These are phyloP conservation scores for Hemicrepidius hirtus DNA, from an alignment of 2,888 invertebrate genomes.

Conservation along the genomic window DNA sequence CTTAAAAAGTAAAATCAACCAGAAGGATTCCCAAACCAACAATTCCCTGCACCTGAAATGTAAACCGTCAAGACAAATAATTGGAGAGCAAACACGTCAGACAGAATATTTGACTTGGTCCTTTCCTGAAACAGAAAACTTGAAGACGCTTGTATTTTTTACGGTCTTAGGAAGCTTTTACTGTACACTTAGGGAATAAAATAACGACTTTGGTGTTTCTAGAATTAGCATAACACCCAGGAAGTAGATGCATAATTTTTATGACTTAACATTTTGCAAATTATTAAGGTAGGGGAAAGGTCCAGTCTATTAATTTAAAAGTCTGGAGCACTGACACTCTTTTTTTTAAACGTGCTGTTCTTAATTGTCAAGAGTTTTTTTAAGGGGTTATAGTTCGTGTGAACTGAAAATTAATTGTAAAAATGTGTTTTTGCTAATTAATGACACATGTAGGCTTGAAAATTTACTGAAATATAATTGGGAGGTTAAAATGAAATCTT, in stretches of 20 bases:
- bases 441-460: not conserved
- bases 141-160: too few relatives aligned
- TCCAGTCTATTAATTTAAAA: not conserved
- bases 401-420: not conserved
- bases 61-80: slow-evolving; percentile 1
- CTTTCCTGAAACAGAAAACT: slow-evolving; percentile 1
- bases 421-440: not conserved
- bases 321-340: not conserved
- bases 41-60: not conserved
- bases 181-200: too few relatives aligned
- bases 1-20: too few relatives aligned
- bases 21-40: not conserved
- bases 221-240: too few relatives aligned
- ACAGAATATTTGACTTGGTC: not conserved
- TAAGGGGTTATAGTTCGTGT: slow-evolving; percentile 1
- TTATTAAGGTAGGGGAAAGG: slow-evolving; percentile 25
- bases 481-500: too few relatives aligned
- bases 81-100: not conserved
- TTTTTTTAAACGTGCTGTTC: not conserved
- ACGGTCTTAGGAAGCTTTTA: too few relatives aligned
- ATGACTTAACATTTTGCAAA: too few relatives aligned
- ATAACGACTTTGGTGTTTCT: too few relatives aligned
- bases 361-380: slow-evolving; percentile 13
- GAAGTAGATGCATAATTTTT: too few relatives aligned
- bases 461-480: not conserved